Base-by-base conservation (phyloP, 1,140 invertebrate genomes). In the Euura saliciscinereae region DNA sequence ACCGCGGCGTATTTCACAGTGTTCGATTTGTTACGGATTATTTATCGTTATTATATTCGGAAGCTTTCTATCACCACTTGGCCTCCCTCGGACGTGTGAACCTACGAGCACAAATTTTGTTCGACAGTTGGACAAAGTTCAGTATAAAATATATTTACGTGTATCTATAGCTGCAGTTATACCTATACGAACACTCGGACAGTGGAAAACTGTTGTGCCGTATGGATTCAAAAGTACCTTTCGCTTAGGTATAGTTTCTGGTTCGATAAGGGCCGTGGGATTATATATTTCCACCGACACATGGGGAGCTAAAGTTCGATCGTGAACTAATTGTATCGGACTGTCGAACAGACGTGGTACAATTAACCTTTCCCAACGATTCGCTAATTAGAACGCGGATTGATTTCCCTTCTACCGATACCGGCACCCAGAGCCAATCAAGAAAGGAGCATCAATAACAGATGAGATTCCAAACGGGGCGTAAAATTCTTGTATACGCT, bases 11-110 rank as follows among this genome's bases (percentile, higher is more conserved):
- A 65, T 66, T 43, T 28, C 68, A 45, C 64, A 67, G 68, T 43
- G 66, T 73, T 73, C 68, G 68, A 73, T 73, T 73, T 66, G 68
- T 69, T 69, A 73, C 68, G 70, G 66, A 69, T 73, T 69, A 66
- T 69, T 73, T 68, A 73, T 69, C 72, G 70, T 45, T 68, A 46
- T 51, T 73, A 73, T 73, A 68, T 69, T 69, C 72, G 70, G 46
- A 68, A 73, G 70, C 68, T 69, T 69, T 69, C 68, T 73, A 73
- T 69, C 70, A 69, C 70, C 68, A 46, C 68, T 71, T 71, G 71
- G 68, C 70, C 42, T 73, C 65, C 51, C 45, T 70, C 65, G 64
- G 68, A 64, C 70, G 64, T 64, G 70, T n/a, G 66, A 11, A 66
- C 51, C 28, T 73, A 73, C 70, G 51, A 73, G 70, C 72, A 73